These are phyloP conservation scores for Spodoptera litura DNA, from an alignment of 1,140 invertebrate species.

Conservation along the genomic window DNA sequence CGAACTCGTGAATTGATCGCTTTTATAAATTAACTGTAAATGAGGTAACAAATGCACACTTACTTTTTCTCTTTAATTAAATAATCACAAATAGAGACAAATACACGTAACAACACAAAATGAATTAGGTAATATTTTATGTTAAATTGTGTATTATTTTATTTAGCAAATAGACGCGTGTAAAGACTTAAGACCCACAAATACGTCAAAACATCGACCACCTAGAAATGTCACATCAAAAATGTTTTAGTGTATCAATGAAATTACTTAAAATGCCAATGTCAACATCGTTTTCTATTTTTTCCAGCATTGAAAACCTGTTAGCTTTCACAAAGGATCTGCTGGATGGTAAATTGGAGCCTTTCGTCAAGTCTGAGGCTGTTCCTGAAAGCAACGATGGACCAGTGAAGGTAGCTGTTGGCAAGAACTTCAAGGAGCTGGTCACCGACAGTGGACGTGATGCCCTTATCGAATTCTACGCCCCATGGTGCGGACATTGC, in stretches of 20 bases:
- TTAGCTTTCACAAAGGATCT: slow-evolving; percentile 96
- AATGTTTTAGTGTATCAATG: neutral
- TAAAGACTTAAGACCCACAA: too few species aligned
- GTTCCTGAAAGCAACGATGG: slow-evolving; percentile 95
- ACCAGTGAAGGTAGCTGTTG: slow-evolving; percentile 96
- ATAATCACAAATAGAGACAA: too few species aligned
- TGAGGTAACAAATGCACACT: neutral
- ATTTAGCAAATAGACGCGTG: too few species aligned
- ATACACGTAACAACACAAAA: too few species aligned
- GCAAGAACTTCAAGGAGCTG: slow-evolving; percentile 98
- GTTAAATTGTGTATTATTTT: too few species aligned
- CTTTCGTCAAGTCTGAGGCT: slow-evolving; percentile 98
- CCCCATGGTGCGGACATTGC: slow-evolving; percentile 99
- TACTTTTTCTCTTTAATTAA: too few species aligned
- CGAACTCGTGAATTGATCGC: neutral
- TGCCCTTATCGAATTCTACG: slow-evolving; percentile 98
- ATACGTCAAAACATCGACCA: too few species aligned
- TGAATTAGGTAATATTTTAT: too few species aligned
- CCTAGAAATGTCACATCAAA: neutral
- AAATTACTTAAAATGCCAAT: neutral
- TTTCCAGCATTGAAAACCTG: slow-evolving; percentile 92
- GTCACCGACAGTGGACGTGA: slow-evolving; percentile 97
- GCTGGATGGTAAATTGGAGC: slow-evolving; percentile 93
- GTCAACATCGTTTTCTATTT: slow-evolving; percentile 10
- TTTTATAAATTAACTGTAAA: too few species aligned